Conservation (phyloP, 35 echinoderm and acorn worm species). For the Lytechinus pictus region DNA sequence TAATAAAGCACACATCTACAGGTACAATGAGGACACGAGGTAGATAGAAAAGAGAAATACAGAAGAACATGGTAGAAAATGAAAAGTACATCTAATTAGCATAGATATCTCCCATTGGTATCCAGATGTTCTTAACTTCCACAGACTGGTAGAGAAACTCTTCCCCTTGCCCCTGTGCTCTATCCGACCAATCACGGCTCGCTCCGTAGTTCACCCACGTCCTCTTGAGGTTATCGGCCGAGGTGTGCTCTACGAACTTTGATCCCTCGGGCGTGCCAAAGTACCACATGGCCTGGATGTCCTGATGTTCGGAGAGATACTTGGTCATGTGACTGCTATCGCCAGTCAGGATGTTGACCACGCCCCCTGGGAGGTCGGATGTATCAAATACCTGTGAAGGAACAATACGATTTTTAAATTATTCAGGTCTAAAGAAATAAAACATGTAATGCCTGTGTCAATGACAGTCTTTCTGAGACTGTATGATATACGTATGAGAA, state of each 20-base stretch:
- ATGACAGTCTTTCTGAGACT: too few relatives aligned
- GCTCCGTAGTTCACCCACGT: slow-evolving; percentile 94
- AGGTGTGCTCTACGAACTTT: slow-evolving; percentile 92
- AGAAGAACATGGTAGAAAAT: neutral
- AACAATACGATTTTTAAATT: neutral
- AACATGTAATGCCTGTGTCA: too few relatives aligned
- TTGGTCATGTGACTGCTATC: slow-evolving; percentile 91
- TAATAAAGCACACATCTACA: too few relatives aligned
- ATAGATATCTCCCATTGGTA: slow-evolving; percentile 97
- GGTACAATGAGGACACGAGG: too few relatives aligned
- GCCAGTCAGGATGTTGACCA: slow-evolving; percentile 95
- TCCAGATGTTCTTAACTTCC: slow-evolving; percentile 98
- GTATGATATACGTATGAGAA: too few relatives aligned
- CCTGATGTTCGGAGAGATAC: slow-evolving; percentile 90
- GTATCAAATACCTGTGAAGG: slow-evolving; percentile 93
- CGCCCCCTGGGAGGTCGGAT: slow-evolving; percentile 92
- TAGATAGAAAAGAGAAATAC: neutral
- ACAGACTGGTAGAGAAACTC: slow-evolving; percentile 92
- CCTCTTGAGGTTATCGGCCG: slow-evolving; percentile 87
- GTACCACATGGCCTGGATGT: slow-evolving; percentile 97
- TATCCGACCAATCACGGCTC: slow-evolving; percentile 81
- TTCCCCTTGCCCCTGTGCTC: slow-evolving; percentile 86
- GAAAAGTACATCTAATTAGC: slow-evolving; percentile 69
- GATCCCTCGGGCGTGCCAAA: slow-evolving; percentile 90
- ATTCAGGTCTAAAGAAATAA: neutral